Evolutionary conservation across 2,888 invertebrate species (phyloP), one percentile per base, ranked within the genome.

Genomic region (Lasiommata megera): DNA sequence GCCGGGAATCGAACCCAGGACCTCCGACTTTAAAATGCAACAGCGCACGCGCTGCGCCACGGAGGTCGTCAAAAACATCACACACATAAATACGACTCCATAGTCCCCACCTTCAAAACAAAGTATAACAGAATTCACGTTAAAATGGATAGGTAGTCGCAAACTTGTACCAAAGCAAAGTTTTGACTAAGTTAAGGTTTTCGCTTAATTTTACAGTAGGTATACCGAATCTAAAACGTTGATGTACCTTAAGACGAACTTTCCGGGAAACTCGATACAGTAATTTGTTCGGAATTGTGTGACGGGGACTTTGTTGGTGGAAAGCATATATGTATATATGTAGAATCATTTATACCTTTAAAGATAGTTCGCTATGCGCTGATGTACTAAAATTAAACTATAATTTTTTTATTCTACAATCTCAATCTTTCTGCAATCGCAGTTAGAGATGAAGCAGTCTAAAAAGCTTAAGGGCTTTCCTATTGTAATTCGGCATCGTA

Each of bases 91-190:
- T 23, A 23, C 23, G 23, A 2, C 23, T 23, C 23, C 5, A 23
- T 5, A n/a, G n/a, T n/a, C n/a, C 12, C 12, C 23, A 28, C 14
- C 14, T 28, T 8, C 12, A 0, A 23, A 44, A 44, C 44, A 44
- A 44, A 28, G 28, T 14, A 28, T 44, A 43, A 43, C 23, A 28
- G 12, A 44, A 14, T 14, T 28, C 44, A 28, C 9, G 28, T 44
- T 44, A 44, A 29, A 44, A 44, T 44, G 23, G 44, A 44, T 29
- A 44, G 28, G 28, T 12, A 44, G 14, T 44, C 28, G 40, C 52
- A 62, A 64, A 62, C 61, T 65, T 62, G 53, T 58, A 53, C 62
- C 62, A 61, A 64, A 59, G 64, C 54, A 56, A 64, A 64, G 55
- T 64, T 61, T 56, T 51, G 54, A 40, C 31, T 52, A 31, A 40